These are phyloP conservation scores for Centruroides sculpturatus DNA, from an alignment of 1,140 invertebrate genomes.

Conservation along the genomic window DNA sequence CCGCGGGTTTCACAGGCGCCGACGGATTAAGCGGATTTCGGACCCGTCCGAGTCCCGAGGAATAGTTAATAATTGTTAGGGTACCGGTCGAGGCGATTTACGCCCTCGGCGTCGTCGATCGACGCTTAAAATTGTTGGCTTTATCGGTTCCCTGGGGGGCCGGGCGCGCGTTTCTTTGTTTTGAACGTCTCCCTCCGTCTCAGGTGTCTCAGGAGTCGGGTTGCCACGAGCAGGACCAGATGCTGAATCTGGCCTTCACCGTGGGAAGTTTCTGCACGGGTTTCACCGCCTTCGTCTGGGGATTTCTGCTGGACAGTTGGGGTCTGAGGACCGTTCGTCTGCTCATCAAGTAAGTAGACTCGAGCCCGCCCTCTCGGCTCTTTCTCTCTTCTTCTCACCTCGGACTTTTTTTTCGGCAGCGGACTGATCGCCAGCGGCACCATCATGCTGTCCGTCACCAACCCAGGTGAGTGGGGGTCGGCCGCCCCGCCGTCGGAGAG, in stretches of 20 bases:
- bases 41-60: too few species aligned
- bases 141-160: too few species aligned
- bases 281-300: constrained; percentile 20
- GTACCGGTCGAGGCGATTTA: too few species aligned
- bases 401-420: constrained; percentile 5
- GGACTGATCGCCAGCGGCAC: constrained; percentile 10
- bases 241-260: constrained; percentile 19
- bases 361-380: not conserved
- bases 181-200: too few species aligned
- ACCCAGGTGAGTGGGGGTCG: not conserved
- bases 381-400: not conserved
- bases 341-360: constrained; percentile 18
- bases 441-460: constrained; percentile 9
- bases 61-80: too few species aligned
- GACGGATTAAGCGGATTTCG: too few species aligned
- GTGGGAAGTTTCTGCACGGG: constrained; percentile 21
- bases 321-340: constrained; percentile 17
- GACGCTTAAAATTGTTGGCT: too few species aligned
- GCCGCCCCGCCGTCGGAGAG: too few species aligned
- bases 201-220: not conserved
- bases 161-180: too few species aligned
- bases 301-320: constrained; percentile 20
- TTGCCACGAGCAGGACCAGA: constrained; percentile 14
- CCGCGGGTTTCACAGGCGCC: too few species aligned
- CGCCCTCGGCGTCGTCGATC: too few species aligned